Evolutionary conservation across 2,888 invertebrate genomes (phyloP), one percentile per base, ranked within the genome.

Genomic region (Lepidochrysops patricia): DNA sequence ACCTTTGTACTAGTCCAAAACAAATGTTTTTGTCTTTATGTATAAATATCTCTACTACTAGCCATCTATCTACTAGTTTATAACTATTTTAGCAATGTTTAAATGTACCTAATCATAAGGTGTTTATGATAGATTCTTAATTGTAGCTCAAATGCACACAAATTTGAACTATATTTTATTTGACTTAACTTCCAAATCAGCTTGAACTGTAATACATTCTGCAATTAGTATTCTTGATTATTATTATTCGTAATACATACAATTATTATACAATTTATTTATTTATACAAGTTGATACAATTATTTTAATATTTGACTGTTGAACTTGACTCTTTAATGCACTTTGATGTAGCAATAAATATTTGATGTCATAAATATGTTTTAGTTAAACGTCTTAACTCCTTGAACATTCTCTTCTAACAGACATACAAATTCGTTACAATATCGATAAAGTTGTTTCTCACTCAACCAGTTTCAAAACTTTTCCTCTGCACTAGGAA

Each of bases 341-440:
- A 29, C 29, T 54, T 29, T 54, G 54, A 19, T 32, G 32, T 54
- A 54, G 54, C 32, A 54, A 54, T 29, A 54, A 29, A 54, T 52
- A 32, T 54, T 52, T 54, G 54, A 32, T 54, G 54, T 54, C 54
- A 32, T 12, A n/a, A 23, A 29, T 23, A 34, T 48, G 34, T 34
- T 26, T 34, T 58, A 43, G 1, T 43, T 9, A 19, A 19, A 3
- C 13, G 13, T 13, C 4, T 12, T 26, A 6, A 48, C 19, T 2
- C 23, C 6, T 48, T 2, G 5, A 19, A 48, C 23, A n/a, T n/a
- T n/a, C n/a, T n/a, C n/a, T n/a, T n/a, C n/a, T n/a, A n/a, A n/a
- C n/a, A n/a, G n/a, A n/a, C n/a, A n/a, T n/a, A n/a, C n/a, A n/a
- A n/a, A n/a, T n/a, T n/a, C n/a, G n/a, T n/a, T n/a, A n/a, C n/a